Evolutionary conservation across 2,113 vertebrate species (phyloP).

Genomic region (Albula goreensis): DNA sequence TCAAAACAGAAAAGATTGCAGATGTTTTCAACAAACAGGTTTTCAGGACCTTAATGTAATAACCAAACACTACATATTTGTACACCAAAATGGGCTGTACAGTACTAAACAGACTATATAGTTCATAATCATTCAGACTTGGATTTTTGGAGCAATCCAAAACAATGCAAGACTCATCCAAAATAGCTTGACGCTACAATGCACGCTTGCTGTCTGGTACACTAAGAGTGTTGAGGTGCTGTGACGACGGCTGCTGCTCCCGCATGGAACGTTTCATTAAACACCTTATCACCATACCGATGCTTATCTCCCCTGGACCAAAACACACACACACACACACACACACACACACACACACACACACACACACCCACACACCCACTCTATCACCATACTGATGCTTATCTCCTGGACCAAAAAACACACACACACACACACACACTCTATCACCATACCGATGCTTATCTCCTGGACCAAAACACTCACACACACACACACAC

Average conservation of each 20-base stretch:
- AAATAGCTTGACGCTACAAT: slow-evolving; percentile 42
- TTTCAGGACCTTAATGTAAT: no score
- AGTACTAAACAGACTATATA: no score
- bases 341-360: neutral
- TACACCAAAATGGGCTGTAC: no score
- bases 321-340: neutral
- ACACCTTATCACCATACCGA: slow-evolving; percentile 35
- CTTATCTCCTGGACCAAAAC: slow-evolving; percentile 10
- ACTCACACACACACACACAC: neutral
- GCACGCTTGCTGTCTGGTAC: slow-evolving; percentile 34
- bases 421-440: neutral
- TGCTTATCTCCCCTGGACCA: slow-evolving; percentile 16
- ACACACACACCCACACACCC: neutral
- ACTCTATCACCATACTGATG: neutral
- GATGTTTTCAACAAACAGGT: no score
- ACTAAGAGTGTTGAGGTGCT: slow-evolving; percentile 21
- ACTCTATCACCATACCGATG: neutral
- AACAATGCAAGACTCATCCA: slow-evolving; percentile 19
- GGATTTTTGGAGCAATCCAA: no score
- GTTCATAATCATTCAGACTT: no score
- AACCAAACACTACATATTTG: no score
- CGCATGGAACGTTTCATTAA: slow-evolving; percentile 30
- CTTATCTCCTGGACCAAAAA: slow-evolving; percentile 6
- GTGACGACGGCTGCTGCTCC: slow-evolving; percentile 33
- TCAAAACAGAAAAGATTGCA: no score